Conservation (phyloP, 2,113 vertebrate genomes). For the Martes martes region DNA sequence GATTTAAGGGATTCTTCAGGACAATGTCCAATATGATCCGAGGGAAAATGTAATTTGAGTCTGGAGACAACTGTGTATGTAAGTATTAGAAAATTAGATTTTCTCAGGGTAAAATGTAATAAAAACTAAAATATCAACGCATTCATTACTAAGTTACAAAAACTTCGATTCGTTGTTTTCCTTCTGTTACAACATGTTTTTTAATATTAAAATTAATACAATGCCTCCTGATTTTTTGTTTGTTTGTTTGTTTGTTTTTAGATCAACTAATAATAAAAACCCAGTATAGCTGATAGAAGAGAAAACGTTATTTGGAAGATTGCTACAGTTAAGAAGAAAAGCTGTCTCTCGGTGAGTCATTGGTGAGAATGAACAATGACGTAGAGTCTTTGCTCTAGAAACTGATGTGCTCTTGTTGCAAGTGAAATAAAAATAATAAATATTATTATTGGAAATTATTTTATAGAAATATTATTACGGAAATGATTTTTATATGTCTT, state of each 20-base stretch:
- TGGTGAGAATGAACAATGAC: not conserved
- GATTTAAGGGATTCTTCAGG: slow-evolving; percentile 36
- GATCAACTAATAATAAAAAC: slow-evolving; percentile 10
- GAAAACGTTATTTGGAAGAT: not conserved
- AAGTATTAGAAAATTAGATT: slow-evolving; percentile 61
- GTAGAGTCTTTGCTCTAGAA: not conserved
- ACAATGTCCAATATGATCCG: not conserved
- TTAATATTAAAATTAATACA: slow-evolving; percentile 21
- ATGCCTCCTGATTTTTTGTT: not conserved
- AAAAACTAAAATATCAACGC: slow-evolving; percentile 33
- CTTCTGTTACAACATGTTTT: not conserved
- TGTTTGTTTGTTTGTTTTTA: not conserved
- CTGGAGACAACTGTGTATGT: slow-evolving; percentile 54
- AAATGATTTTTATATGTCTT: not conserved
- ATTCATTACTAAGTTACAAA: slow-evolving; percentile 37
- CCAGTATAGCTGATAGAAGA: not conserved
- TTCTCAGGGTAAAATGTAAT: slow-evolving; percentile 52
- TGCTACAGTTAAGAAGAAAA: not conserved
- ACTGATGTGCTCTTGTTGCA: not conserved
- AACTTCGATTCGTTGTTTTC: not conserved
- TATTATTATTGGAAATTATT: not conserved
- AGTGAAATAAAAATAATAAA: not conserved
- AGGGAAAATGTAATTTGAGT: slow-evolving; percentile 55
- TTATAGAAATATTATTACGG: too few relatives aligned
- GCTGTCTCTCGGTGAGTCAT: slow-evolving; percentile 29